Percentiles rank a stretch among this genome's conserved stretches.
These are phyloP conservation scores for Leptoclinus maculatus DNA, from an alignment of 2,797 vertebrate species.

Conservation along the genomic window DNA sequence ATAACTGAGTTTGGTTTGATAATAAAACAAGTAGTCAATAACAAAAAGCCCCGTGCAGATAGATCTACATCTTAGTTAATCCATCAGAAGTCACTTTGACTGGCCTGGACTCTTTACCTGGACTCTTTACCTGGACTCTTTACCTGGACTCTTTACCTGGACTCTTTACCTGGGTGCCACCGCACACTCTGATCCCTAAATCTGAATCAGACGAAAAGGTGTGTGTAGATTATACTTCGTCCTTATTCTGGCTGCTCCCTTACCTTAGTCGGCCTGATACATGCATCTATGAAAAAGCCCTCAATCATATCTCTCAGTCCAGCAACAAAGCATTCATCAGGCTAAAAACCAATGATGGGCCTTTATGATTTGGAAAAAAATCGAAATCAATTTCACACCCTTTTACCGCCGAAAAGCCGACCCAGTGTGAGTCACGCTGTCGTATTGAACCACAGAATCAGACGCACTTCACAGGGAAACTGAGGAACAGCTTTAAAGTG, in stretches of 20 bases:
- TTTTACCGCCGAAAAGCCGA: background rate
- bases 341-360: conserved; percentile 23
- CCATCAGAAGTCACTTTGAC: background rate
- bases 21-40: background rate
- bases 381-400: conserved; percentile 8
- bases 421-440: background rate
- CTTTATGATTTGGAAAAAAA: conserved; percentile 10
- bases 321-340: conserved; percentile 9
- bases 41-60: background rate
- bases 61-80: background rate
- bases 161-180: background rate
- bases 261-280: background rate
- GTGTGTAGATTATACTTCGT: background rate
- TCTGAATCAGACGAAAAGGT: background rate
- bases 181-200: background rate
- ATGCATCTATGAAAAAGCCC: background rate
- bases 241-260: background rate
- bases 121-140: background rate
- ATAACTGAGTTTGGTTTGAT: background rate
- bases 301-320: background rate
- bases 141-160: background rate
- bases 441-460: background rate
- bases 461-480: background rate
- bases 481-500: background rate
- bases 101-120: background rate